Conservation (phyloP, 2,888 invertebrate species). For the Hirtodrosophila confusa region DNA sequence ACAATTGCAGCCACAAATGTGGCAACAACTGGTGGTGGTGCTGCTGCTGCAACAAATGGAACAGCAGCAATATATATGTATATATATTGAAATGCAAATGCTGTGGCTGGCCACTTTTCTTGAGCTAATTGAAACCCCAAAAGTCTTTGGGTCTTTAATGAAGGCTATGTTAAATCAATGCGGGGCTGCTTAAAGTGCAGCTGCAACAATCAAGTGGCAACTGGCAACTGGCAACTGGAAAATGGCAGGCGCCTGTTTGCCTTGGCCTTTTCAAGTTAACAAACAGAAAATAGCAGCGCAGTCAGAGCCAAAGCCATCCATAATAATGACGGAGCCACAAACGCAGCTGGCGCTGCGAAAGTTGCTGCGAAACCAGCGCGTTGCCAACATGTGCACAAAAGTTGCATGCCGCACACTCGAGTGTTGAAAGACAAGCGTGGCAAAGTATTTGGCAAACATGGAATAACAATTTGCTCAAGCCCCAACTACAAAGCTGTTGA, state of each 20-base stretch:
- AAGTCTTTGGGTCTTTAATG: conserved; percentile 38
- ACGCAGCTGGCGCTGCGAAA: conserved; percentile 24
- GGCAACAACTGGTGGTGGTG: neutral
- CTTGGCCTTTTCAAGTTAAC: conserved; percentile 54
- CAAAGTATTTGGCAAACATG: conserved; percentile 75
- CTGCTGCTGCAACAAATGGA: conserved; percentile 10
- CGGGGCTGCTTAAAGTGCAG: conserved; percentile 15
- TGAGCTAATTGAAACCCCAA: conserved; percentile 62
- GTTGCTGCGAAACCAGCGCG: conserved; percentile 8
- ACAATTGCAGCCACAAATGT: conserved; percentile 57
- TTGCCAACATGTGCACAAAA: conserved; percentile 50
- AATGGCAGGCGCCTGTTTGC: conserved; percentile 37
- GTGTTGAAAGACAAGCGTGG: conserved; percentile 65
- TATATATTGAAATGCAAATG: conserved; percentile 53
- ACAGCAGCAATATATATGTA: conserved; percentile 14
- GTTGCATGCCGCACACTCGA: conserved; percentile 41
- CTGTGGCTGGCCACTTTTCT: conserved; percentile 64
- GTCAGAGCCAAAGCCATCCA: conserved; percentile 37
- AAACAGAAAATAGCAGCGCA: conserved; percentile 24
- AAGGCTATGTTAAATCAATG: conserved; percentile 34
- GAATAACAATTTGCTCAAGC: conserved; percentile 70
- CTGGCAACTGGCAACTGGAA: conserved; percentile 11
- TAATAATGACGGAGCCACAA: conserved; percentile 56
- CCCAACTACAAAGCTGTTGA: conserved; percentile 62
- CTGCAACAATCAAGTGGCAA: conserved; percentile 14